These are phyloP conservation scores for Drosophila testacea DNA, from an alignment of 2,888 invertebrate species.

Conservation along the genomic window DNA sequence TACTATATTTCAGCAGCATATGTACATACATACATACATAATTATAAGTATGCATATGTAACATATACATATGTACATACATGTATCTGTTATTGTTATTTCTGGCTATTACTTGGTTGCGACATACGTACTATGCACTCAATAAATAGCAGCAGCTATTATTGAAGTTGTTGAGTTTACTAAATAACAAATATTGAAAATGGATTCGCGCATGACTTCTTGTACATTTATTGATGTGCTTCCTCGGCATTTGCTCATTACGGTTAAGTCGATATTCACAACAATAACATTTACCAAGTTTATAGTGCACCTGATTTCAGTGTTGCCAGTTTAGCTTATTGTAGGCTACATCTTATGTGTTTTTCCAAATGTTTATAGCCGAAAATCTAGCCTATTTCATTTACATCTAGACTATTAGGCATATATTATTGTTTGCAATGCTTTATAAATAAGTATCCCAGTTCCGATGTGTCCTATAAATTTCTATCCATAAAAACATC, in stretches of 20 bases:
- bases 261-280: conserved; percentile 16
- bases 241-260: conserved; percentile 18
- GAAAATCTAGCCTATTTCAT: too few relatives aligned
- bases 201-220: conserved; percentile 18
- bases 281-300: background rate
- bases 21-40: conserved; percentile 22
- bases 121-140: conserved; percentile 4
- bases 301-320: background rate
- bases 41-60: background rate
- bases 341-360: too few relatives aligned
- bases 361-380: background rate
- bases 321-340: background rate
- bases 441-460: too few relatives aligned
- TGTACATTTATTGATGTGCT: conserved; percentile 47
- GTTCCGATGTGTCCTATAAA: too few relatives aligned
- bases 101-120: conserved; percentile 12
- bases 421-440: too few relatives aligned
- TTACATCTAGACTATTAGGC: too few relatives aligned
- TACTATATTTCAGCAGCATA: background rate
- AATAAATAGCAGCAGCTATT: background rate
- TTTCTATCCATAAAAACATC: too few relatives aligned
- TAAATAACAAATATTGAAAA: background rate
- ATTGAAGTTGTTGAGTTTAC: background rate
- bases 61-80: conserved; percentile 17
- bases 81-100: conserved; percentile 22